phyloP scores from a whole-genome alignment of 2,888 invertebrate genomes.

The Apamea epomidion region DNA sequence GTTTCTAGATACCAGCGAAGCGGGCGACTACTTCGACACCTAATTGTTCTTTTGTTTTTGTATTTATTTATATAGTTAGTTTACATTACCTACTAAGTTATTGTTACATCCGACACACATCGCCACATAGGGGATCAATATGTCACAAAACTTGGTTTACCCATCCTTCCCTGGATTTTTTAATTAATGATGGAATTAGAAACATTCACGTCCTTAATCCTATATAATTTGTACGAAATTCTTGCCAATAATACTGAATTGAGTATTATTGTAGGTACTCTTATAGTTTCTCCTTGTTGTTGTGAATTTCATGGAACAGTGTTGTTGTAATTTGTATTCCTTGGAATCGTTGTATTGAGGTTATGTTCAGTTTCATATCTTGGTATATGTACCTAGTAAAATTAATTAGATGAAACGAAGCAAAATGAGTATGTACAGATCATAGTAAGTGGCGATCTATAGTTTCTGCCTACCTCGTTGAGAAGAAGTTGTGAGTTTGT shows the following conservation, averaged over 20 bases:
- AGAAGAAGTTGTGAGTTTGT: neutral
- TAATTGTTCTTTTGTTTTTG: too few species aligned
- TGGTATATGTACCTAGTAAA: too few species aligned
- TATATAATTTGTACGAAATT: constrained; percentile 78
- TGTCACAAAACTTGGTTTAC: constrained; percentile 79
- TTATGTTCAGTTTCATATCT: neutral
- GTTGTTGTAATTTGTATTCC: constrained; percentile 10
- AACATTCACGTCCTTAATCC: constrained; percentile 80
- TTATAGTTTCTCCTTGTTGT: constrained; percentile 32
- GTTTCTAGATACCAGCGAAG: too few species aligned
- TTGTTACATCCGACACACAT: too few species aligned
- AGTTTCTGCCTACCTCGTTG: neutral
- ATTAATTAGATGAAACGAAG: neutral
- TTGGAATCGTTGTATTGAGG: neutral
- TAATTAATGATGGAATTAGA: constrained; percentile 83
- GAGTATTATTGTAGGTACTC: constrained; percentile 34
- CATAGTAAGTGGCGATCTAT: neutral
- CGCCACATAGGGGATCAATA: constrained; percentile 75
- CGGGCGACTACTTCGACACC: too few species aligned
- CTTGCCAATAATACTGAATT: constrained; percentile 59
- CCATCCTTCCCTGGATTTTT: constrained; percentile 69
- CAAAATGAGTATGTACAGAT: too few species aligned
- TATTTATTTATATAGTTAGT: too few species aligned
- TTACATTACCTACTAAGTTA: neutral
- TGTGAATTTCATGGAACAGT: constrained; percentile 32